phyloP scores from a whole-genome alignment of 2,797 vertebrate genomes.

The Psittacula echo region DNA sequence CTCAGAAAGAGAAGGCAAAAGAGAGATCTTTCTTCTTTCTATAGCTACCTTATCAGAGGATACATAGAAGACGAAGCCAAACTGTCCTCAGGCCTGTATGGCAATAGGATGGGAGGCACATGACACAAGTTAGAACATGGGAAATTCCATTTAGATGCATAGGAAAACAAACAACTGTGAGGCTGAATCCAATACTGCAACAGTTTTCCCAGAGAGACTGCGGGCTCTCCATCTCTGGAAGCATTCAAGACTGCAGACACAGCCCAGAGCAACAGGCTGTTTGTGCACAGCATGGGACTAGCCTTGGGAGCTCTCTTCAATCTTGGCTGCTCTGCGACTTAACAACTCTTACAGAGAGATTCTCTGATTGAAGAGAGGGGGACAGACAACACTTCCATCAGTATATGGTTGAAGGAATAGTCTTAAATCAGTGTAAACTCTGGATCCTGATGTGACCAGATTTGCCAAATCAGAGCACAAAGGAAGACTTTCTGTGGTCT shows the following conservation, averaged over 20 bases:
- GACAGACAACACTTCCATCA: background rate
- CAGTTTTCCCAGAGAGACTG: background rate
- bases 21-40: background rate
- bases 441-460: background rate
- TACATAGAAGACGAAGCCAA: background rate
- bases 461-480: background rate
- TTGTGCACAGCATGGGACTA: background rate
- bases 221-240: background rate
- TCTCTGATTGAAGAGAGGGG: background rate
- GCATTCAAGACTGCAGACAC: background rate
- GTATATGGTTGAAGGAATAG: background rate
- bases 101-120: background rate
- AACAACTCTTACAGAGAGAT: background rate
- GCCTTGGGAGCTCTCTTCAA: background rate
- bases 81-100: rapidly evolving
- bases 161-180: background rate
- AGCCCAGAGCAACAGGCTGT: background rate
- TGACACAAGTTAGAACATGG: background rate
- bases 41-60: background rate
- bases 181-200: background rate
- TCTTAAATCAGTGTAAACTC: background rate
- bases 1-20: background rate
- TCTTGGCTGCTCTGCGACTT: background rate
- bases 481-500: background rate
- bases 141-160: background rate